phyloP scores from a whole-genome alignment of 2,113 vertebrate genomes.

The Odobenus rosmarus region DNA sequence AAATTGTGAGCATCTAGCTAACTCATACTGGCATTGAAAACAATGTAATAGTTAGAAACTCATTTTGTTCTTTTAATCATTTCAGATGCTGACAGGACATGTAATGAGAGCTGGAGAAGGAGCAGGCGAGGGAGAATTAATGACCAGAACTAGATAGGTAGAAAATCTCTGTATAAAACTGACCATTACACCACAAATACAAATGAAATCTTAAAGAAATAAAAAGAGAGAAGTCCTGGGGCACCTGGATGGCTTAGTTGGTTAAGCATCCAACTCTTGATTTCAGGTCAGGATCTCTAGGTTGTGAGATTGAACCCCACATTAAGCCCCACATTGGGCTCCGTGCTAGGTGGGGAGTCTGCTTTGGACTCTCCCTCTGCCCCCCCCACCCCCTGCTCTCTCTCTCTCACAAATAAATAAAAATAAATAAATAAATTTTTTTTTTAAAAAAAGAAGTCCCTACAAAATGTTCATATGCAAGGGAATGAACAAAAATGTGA shows the following conservation, averaged over 20 bases:
- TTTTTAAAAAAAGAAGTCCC: not conserved
- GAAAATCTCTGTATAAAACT: not conserved
- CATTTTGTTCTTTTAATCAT: not conserved
- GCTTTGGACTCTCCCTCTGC: not conserved
- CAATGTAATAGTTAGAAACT: not conserved
- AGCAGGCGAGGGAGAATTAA: not conserved
- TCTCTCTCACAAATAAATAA: not conserved
- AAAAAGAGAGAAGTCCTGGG: not conserved
- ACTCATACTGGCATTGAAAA: not conserved
- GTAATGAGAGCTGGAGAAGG: not conserved
- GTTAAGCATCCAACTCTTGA: not conserved
- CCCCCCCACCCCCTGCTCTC: accelerated
- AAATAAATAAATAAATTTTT: not conserved
- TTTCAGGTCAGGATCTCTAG: not conserved
- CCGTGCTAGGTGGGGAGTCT: not conserved
- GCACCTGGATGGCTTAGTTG: not conserved
- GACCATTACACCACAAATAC: not conserved
- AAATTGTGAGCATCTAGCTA: not conserved
- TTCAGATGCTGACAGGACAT: not conserved
- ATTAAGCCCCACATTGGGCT: not conserved
- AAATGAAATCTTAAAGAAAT: not conserved
- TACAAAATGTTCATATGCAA: not conserved
- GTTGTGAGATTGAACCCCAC: not conserved
- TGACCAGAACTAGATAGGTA: not conserved
- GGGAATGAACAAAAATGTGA: not conserved